These are phyloP conservation scores for Ladona fulva DNA, from an alignment of 1,140 invertebrate genomes.

Conservation along the genomic window DNA sequence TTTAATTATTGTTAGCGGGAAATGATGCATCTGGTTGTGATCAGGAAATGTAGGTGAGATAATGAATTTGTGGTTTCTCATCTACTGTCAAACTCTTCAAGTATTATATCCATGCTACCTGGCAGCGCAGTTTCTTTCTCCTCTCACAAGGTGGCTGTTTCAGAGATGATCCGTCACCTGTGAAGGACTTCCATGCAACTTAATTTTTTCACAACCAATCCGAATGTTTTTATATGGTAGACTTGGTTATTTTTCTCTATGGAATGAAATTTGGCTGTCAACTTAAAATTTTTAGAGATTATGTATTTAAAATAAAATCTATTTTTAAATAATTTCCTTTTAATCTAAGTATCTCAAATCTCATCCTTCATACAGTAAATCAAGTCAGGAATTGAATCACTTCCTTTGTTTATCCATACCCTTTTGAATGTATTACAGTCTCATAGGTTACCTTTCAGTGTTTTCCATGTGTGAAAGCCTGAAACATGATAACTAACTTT, in stretches of 20 bases:
- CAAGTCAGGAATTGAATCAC: too few species aligned
- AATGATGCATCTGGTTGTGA: neutral
- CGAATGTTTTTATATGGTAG: neutral
- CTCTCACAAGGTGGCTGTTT: neutral
- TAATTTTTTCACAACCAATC: neutral
- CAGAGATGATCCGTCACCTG: neutral
- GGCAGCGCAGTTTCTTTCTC: neutral
- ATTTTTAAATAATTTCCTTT: conserved; percentile 11
- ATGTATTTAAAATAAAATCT: neutral
- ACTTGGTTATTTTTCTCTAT: conserved; percentile 1
- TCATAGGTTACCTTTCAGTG: too few species aligned
- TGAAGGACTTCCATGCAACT: neutral
- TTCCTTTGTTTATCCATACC: too few species aligned
- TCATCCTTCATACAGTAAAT: too few species aligned
- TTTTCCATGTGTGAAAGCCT: too few species aligned
- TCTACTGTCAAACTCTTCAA: neutral
- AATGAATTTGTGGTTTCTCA: neutral
- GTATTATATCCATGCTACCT: neutral
- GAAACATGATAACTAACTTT: too few species aligned
- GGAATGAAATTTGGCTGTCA: neutral
- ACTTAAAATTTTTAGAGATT: neutral
- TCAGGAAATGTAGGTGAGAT: neutral
- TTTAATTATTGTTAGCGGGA: neutral
- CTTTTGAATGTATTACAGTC: too few species aligned
- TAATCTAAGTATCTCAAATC: neutral